Percentiles rank a stretch among this genome's conserved stretches.
These are phyloP conservation scores for Nymphalis c-album DNA, from an alignment of 2,888 invertebrate species.

Conservation along the genomic window DNA sequence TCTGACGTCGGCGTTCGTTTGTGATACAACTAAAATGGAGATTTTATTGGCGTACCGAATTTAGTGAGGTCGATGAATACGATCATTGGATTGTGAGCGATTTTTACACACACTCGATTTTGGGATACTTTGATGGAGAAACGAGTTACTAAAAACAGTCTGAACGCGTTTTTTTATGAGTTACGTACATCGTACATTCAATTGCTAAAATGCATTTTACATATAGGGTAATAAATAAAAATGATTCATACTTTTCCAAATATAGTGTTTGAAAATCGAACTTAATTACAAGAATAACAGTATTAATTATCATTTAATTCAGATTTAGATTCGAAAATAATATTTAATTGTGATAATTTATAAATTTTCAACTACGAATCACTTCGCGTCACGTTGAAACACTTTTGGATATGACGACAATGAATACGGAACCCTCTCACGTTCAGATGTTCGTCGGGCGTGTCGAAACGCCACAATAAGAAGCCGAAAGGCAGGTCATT, in stretches of 20 bases:
- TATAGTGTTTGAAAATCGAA: no score
- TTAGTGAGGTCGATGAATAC: constrained; percentile 63
- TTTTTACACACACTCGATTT: constrained; percentile 34
- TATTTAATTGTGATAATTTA: constrained; percentile 3
- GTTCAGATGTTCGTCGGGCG: constrained; percentile 46
- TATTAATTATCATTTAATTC: no score
- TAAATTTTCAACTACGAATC: constrained; percentile 16
- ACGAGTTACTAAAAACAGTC: constrained; percentile 1
- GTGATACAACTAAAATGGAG: constrained; percentile 65
- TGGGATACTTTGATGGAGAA: constrained; percentile 10
- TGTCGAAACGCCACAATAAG: constrained; percentile 76
- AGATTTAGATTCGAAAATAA: constrained; percentile 9
- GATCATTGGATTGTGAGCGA: constrained; percentile 35
- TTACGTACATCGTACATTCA: neutral
- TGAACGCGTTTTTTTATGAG: neutral
- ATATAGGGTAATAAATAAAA: neutral
- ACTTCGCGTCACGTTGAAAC: constrained; percentile 19
- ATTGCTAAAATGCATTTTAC: constrained; percentile 3
- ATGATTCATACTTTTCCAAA: no score
- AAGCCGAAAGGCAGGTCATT: constrained; percentile 75
- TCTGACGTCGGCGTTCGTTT: constrained; percentile 76
- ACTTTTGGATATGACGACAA: constrained; percentile 1
- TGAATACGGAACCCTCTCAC: constrained; percentile 56
- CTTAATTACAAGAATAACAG: no score
- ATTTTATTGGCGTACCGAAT: constrained; percentile 80